Base-by-base conservation (phyloP, 2,113 vertebrate species). In the Capreolus pygargus region DNA sequence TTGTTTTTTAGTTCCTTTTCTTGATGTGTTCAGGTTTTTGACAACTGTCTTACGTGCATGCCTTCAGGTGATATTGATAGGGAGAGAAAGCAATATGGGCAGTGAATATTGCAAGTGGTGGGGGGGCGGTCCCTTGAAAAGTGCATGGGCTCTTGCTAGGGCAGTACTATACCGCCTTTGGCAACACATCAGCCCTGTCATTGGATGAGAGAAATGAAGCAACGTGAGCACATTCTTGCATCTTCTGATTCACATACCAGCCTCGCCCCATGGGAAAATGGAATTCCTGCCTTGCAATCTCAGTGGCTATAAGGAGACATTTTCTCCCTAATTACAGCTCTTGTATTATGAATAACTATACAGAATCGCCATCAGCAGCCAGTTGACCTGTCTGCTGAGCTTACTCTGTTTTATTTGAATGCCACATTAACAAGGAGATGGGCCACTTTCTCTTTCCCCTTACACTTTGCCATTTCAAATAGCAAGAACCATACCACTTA, bases 381-480 rank as follows among this genome's bases (percentile, higher is more conserved):
- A 79, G 97, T 67, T 95, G 95, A 98, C 97, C 97, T 96, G 94
- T 91, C 93, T 97, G 95, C 64, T 55, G 94, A 86, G 36, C 87
- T 57, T 5, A 2, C 93, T 97, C 47, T 92, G 78, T 97, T 97
- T 91, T 85, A 83, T 91, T 89, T 89, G 94, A 98, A 98, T 97
- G 96, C 93, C 96, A 97, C 86, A 93, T 98, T 97, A 97, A 98
- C 91, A 97, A 97, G 96, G 89, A 97, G 97, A 97, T 95, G 92
- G 95, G 83, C 93, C 89, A 94, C 91, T 93, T 86, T 97, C 94
- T 92, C 91, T 94, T 95, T 94, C 89, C 79, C 76, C 50, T 94
- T 95, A 93, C 39, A 94, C 91, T 98, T 97, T 97, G 95, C 95
- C 97, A 98, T 98, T 98, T 98, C 94, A 96, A 89, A 93, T 93